A percentile compares a stretch with the other conserved stretches of the same genome.
These are phyloP conservation scores for Spinus olivaceus DNA, from an alignment of 2,797 vertebrate species.

Conservation along the genomic window DNA sequence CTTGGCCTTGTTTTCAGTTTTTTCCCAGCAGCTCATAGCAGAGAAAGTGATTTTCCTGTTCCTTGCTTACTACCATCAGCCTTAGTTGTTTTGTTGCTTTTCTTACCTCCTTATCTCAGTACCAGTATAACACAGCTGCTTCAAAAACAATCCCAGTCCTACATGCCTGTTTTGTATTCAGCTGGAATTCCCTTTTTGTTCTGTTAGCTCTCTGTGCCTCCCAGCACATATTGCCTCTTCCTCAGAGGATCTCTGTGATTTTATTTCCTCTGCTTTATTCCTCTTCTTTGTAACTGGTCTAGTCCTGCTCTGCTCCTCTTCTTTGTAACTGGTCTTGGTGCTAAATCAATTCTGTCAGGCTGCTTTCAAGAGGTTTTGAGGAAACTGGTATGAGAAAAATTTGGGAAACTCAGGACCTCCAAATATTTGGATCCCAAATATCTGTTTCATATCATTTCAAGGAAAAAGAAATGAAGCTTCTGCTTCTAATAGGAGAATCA, in stretches of 20 bases:
- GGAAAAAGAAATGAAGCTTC: neutral
- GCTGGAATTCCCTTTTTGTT: neutral
- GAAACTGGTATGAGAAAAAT: neutral
- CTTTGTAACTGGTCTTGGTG: neutral
- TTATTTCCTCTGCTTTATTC: conserved; percentile 16
- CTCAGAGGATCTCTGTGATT: neutral
- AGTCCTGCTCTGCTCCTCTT: neutral
- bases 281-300: neutral
- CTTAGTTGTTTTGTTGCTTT: neutral
- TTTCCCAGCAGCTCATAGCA: neutral
- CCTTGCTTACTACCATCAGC: neutral
- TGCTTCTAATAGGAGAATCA: neutral
- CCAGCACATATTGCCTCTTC: neutral
- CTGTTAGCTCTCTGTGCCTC: neutral
- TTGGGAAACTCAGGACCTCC: neutral
- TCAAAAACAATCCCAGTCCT: neutral
- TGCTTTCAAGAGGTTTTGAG: neutral
- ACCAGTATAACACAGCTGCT: neutral
- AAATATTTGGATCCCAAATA: neutral
- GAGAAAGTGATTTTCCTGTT: conserved; percentile 28
- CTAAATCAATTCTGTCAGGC: neutral
- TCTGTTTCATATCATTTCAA: neutral
- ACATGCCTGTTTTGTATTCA: conserved; percentile 1
- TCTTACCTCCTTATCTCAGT: neutral
- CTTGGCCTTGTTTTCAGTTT: neutral